These are phyloP conservation scores for Peromyscus attwateri DNA, from an alignment of 2,797 vertebrate species.

Conservation along the genomic window DNA sequence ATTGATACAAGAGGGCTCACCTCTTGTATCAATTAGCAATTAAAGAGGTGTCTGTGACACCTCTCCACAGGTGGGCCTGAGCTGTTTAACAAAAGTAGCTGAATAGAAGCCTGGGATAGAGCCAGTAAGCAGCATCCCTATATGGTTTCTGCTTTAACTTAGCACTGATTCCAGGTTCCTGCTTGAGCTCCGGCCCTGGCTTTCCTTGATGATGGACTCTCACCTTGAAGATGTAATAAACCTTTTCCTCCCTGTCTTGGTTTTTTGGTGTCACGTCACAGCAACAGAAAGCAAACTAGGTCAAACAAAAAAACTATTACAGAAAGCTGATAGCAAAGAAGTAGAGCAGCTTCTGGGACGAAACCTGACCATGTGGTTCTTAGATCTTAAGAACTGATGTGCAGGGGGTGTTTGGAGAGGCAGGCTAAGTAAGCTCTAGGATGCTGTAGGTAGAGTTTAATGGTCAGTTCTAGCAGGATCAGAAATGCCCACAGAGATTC, in stretches of 20 bases:
- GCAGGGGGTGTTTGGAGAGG: not conserved
- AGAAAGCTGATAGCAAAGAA: not conserved
- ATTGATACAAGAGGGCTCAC: not conserved
- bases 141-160: not conserved
- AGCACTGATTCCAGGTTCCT: not conserved
- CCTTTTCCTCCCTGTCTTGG: not conserved
- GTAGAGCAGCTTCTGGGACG: not conserved
- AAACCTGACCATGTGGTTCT: not conserved
- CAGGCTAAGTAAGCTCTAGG: not conserved
- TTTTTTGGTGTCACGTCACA: not conserved
- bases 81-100: not conserved
- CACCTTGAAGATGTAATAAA: not conserved
- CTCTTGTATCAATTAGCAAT: no score
- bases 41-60: no score
- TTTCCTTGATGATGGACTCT: not conserved
- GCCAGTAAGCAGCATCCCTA: not conserved
- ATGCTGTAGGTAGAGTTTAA: not conserved
- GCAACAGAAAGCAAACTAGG: not conserved
- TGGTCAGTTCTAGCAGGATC: not conserved
- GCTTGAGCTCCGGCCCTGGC: not conserved
- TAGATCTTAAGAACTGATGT: not conserved
- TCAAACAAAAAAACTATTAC: not conserved
- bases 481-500: not conserved
- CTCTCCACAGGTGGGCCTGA: not conserved
- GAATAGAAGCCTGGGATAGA: not conserved